Percentiles rank a stretch among this genome's conserved stretches.
phyloP scores from a whole-genome alignment of 2,113 vertebrate genomes.

The Colistium nudipinnis region DNA sequence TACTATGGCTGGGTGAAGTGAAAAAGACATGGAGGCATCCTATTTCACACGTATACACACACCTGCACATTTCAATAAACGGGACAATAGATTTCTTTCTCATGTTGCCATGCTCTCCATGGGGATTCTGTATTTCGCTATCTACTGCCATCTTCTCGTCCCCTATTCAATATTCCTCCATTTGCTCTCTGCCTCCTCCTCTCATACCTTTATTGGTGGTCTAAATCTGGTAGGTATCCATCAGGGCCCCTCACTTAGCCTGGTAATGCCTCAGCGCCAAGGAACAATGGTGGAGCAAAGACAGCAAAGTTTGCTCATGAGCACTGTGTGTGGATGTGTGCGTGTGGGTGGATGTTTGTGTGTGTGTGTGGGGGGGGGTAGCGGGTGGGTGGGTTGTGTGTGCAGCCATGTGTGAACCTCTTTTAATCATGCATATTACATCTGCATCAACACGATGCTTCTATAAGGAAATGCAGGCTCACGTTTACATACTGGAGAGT shows the following conservation, averaged over 20 bases:
- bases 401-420: constrained; percentile 36
- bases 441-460: constrained; percentile 63
- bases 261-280: constrained; percentile 66
- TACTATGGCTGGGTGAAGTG: too few relatives aligned
- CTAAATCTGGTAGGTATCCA: constrained; percentile 70
- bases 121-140: constrained; percentile 39
- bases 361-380: constrained; percentile 34
- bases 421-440: constrained; percentile 74
- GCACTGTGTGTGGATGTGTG: constrained; percentile 27
- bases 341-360: constrained; percentile 29
- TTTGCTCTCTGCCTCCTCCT: constrained; percentile 45
- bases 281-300: constrained; percentile 71
- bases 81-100: constrained; percentile 41
- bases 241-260: constrained; percentile 81
- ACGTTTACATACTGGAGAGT: constrained; percentile 37
- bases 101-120: constrained; percentile 19
- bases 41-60: constrained; percentile 36
- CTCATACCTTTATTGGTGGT: constrained; percentile 76
- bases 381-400: constrained; percentile 43
- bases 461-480: constrained; percentile 61
- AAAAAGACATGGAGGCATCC: neutral
- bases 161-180: constrained; percentile 57
- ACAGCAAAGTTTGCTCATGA: constrained; percentile 66
- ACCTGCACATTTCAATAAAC: constrained; percentile 62
- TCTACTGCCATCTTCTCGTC: constrained; percentile 67